Base-by-base conservation (phyloP, 2,113 vertebrate genomes). In the Cynoglossus semilaevis region DNA sequence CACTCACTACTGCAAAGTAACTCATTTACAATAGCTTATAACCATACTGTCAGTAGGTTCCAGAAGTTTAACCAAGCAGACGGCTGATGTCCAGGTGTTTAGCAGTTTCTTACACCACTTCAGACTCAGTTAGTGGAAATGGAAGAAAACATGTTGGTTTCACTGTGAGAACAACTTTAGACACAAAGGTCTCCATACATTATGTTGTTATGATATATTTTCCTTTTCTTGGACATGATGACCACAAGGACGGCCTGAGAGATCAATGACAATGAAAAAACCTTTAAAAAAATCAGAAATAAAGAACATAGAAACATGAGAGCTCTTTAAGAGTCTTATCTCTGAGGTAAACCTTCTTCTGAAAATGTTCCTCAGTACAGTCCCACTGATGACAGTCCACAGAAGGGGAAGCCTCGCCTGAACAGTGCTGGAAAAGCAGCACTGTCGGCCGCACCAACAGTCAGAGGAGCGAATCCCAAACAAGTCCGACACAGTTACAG, bases 1-100 rank as follows among this genome's bases (percentile, higher is more conserved):
- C 89, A 66, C 91, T 92, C 82, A 82, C 72, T 91, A 90, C 90
- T 90, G 90, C 89, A 79, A 89, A 82, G 73, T 69, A 54, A 46
- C 19, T 58, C 51, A 64, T 71, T 73, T 76, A 74, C 72, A 78
- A 81, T 64, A 83, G 72, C 77, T 80, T 79, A 78, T 80, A 62
- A 79, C 58, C 44, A 35, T 54, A 66, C 59, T 63, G 73, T 76
- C 72, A 83, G 72, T 67, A 80, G 70, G 71, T 67, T 77, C 67
- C 48, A 72, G n/a, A 57, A 43, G 60, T 77, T 68, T 54, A 61
- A 77, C 70, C 77, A 72, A 77, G 66, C 70, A 72, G 56, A 66
- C 77, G 65, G 70, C 50, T 43, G 43, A 16, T 72, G 70, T 82
- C 81, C 81, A 70, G 38, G 64, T 47, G 67, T 58, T 70, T 61